A percentile compares a stretch with the other conserved stretches of the same genome.
Conservation (phyloP, 2,888 invertebrate genomes). For the Elaeidobius kamerunicus region DNA sequence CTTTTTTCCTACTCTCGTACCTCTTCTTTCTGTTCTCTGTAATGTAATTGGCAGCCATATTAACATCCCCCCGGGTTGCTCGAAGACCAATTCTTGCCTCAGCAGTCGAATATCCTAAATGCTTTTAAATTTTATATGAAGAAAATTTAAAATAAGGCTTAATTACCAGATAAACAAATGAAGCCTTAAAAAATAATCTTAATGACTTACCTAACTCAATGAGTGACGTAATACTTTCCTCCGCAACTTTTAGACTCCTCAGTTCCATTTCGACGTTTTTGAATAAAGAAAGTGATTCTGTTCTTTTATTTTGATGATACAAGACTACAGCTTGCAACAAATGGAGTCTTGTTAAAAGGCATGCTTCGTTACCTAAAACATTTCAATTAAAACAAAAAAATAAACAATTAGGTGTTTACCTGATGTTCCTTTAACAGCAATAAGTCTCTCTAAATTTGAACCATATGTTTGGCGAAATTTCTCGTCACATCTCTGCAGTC, state of each 20-base stretch:
- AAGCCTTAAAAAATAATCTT: too few relatives aligned
- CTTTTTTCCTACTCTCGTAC: constrained; percentile 52
- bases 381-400: constrained; percentile 11
- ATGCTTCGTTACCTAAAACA: constrained; percentile 63
- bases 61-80: constrained; percentile 57
- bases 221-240: constrained; percentile 52
- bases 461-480: constrained; percentile 66
- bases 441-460: constrained; percentile 59
- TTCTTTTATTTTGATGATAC: constrained; percentile 71
- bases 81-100: constrained; percentile 72
- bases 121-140: constrained; percentile 27
- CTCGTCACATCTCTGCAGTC: constrained; percentile 65
- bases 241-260: constrained; percentile 60
- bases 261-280: constrained; percentile 63
- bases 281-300: constrained; percentile 60
- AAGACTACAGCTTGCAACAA: constrained; percentile 75
- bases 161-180: not conserved
- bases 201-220: constrained; percentile 56
- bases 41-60: constrained; percentile 64
- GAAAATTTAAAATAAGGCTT: constrained; percentile 7
- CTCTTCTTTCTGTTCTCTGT: constrained; percentile 55
- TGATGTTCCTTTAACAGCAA: constrained; percentile 51
- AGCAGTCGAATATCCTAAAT: constrained; percentile 59
- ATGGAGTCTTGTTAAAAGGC: constrained; percentile 73
- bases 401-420: constrained; percentile 3